phyloP scores from a whole-genome alignment of 2,888 invertebrate species.

The Drosophila setosimentum region DNA sequence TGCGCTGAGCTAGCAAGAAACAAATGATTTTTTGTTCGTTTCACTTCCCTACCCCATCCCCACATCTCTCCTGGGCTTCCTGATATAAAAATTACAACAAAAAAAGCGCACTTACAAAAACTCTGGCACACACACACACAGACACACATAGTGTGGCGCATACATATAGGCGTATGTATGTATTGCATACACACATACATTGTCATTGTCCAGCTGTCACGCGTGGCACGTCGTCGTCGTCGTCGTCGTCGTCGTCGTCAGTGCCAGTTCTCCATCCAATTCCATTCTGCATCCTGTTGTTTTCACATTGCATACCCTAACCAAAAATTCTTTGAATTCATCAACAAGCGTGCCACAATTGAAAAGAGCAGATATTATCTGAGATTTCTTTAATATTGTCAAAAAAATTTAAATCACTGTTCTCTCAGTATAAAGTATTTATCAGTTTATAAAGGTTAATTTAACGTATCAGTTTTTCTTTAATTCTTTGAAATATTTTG shows the following conservation, averaged over 20 bases:
- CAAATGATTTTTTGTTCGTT: conserved; percentile 69
- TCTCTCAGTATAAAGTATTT: neutral
- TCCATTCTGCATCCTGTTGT: conserved; percentile 44
- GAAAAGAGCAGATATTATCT: fast-evolving
- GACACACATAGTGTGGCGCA: conserved; percentile 4
- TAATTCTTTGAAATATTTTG: neutral
- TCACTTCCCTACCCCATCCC: conserved; percentile 7
- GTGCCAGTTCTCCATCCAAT: conserved; percentile 44
- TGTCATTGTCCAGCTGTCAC: conserved; percentile 80
- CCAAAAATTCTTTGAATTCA: neutral
- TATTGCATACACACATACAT: conserved; percentile 35
- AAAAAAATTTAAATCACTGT: conserved; percentile 1
- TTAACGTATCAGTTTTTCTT: neutral
- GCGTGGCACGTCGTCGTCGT: conserved; percentile 62
- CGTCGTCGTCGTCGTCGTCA: conserved; percentile 37
- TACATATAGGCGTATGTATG: neutral
- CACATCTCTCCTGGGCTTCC: conserved; percentile 48
- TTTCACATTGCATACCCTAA: conserved; percentile 23
- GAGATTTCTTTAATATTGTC: neutral
- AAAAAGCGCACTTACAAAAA: conserved; percentile 57
- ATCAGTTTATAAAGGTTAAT: too few species aligned
- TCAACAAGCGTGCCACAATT: neutral
- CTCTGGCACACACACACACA: conserved; percentile 30
- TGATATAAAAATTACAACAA: conserved; percentile 64
- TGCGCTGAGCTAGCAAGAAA: conserved; percentile 78